Evolutionary conservation across 2,888 invertebrate genomes (phyloP), one percentile per base, ranked within the genome.

Genomic region (Synergus laeviventris): DNA sequence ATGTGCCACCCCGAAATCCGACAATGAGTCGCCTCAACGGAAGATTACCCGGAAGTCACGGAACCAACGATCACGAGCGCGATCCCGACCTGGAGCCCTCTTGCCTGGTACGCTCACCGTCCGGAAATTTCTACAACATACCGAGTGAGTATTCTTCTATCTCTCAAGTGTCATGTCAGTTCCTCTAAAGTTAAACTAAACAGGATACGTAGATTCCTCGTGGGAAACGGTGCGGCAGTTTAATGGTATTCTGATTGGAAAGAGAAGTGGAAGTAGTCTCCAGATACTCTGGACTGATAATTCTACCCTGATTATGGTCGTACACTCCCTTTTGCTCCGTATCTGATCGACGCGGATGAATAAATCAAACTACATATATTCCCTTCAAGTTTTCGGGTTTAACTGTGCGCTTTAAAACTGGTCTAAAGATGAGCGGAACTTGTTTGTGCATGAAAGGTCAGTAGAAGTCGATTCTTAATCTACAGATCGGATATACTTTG

Each of bases 1-100:
- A 97, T 94, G 96, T 97, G 92, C 97, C 97, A 91, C 97, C 97
- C 85, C 94, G 97, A 90, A 97, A 96, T 92, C 96, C 96, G 88
- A 96, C 96, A 92, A 97, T 97, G 97, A 96, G 94, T 92, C 95
- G 97, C 90, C 94, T 96, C 91, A 97, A 97, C 94, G 96, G 96
- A 91, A 95, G 97, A 91, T 94, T 96, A 92, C 95, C 95, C 90
- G 95, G 95, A 91, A 89, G 88, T 86, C 79, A 78, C 74, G 80
- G 79, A 77, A 79, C 79, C 79, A 82, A 81, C 79, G 83, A 83
- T 75, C 89, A 88, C 87, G 91, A 90, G 81, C 88, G 89, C 82
- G 96, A 96, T 92, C 95, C 95, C 86, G 97, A 97, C 92, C 96
- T 97, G 91, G 97, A 97, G 92, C 96, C 97, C 86, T 96, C 97